Base-by-base conservation (phyloP, 2,888 invertebrate species). In the Andrena flavipes region DNA sequence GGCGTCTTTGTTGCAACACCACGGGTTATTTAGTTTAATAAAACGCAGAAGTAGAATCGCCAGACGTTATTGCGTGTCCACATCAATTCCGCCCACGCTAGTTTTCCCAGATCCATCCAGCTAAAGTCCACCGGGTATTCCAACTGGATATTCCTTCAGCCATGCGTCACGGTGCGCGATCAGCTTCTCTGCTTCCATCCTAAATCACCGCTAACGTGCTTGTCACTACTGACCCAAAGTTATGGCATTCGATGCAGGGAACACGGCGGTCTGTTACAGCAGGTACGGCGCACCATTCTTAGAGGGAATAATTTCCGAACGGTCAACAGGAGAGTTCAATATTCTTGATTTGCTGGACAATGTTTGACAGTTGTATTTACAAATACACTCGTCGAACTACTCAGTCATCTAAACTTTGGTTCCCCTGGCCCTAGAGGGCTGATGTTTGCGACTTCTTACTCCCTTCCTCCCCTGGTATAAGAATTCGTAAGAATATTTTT, bases 171-270 rank as follows among this genome's bases (percentile, higher is more conserved):
- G 62, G 69, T 67, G 62, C 65, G 49, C 84, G 79, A 68, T 20
- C 54, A 26, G 69, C 54, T 82, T 77, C 72, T 82, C 68, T 29
- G 30, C 16, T 59, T 72, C 73, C 68, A 64, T 73, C 70, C 62
- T 87, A 88, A 87, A 87, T 87, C 87, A 87, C 84, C 54, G 80
- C 64, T 80, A 87, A 86, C 88, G 71, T 62, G 77, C 73, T 78
- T 72, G 87, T 77, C 82, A 72, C 73, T 71, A 67, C 75, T 82
- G 76, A 78, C 75, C 80, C 65, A 76, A 88, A 86, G 80, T 87
- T 87, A 87, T 67, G 81, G 77, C 80, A 68, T 74, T 86, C 80
- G 76, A 71, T 71, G 67, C 65, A 29, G 23, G 48, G 75, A 72
- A 48, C 49, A 51, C 33, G 54, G 35, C 33, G 64, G 59, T 76